Base-by-base conservation (phyloP, 2,797 vertebrate species). In the Danio aesculapii region DNA sequence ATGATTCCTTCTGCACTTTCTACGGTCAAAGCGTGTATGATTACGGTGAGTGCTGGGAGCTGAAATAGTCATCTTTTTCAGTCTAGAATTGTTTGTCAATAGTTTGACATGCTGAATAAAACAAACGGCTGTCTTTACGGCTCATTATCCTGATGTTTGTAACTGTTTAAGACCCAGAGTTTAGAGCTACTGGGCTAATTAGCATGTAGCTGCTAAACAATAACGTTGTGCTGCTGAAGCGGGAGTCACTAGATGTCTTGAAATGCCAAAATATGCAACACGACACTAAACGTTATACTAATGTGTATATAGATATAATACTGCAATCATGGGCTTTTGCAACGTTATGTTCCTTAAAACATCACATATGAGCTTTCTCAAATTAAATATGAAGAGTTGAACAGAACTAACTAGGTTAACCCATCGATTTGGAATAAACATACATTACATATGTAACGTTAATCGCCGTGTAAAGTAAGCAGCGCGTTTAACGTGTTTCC, bases 171-270 rank as follows among this genome's bases (percentile, higher is more conserved):
- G 4, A 9, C 5, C 7, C 21, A 12, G 5, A 6, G 17, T 49
- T 39, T 1, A 46, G 47, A 66, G 41, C 50, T 13, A 47, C 10
- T 64, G 1, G 3, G 16, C 16, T 16, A 12, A 17, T 66, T 66
- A 80, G 78, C 78, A 74, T 74, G 61, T 81, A 81, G 78, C 70
- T 8, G 69, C 61, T 66, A 81, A 74, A 57, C n/a, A 58, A 55
- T 13, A 66, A 64, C 55, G 30, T 53, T 62, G 11, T 53, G 39
- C 21, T 10, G 16, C 6, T 41, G 19, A 21, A 12, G 17, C 64
- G 4, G 44, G 11, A 6, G 13, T 53, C 19, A 21, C 30, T 30
- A 3, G 3, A 19, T 43, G 55, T 1, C n/a, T 11, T 43, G 6
- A 53, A 70, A 16, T 17, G 0, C n/a, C 30, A 4, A 6, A 39